A percentile compares a stretch with the other conserved stretches of the same genome.
Evolutionary conservation across 1,140 invertebrate genomes (phyloP).

Genomic region (Micrasema minimum): DNA sequence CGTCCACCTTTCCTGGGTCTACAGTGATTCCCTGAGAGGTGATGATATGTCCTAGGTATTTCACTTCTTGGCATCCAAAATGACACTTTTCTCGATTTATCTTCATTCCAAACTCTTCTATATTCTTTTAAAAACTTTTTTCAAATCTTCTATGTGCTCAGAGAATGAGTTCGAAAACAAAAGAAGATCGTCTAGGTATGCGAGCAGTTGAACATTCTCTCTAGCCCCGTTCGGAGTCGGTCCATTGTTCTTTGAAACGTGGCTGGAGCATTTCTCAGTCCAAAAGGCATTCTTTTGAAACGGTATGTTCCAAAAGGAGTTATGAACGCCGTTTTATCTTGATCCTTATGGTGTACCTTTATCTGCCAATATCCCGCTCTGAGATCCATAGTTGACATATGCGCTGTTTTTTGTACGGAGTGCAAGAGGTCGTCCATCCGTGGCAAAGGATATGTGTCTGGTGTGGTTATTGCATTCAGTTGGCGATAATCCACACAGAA

Average conservation of each 20-base stretch:
- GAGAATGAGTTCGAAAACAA: constrained; percentile 57
- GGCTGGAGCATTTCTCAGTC: no score
- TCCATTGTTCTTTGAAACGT: constrained; percentile 60
- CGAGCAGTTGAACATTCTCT: constrained; percentile 53
- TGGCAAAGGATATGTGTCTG: constrained; percentile 61
- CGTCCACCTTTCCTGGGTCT: constrained; percentile 57
- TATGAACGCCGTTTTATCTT: constrained; percentile 61
- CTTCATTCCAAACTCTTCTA: constrained; percentile 55
- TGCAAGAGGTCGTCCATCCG: constrained; percentile 63
- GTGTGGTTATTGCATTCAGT: constrained; percentile 56
- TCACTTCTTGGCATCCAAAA: constrained; percentile 56
- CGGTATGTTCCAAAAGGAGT: constrained; percentile 58
- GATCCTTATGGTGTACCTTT: constrained; percentile 53
- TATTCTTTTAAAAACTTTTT: constrained; percentile 56
- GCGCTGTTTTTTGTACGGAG: constrained; percentile 51
- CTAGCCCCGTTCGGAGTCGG: constrained; percentile 51
- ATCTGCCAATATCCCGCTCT: constrained; percentile 59
- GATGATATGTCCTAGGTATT: constrained; percentile 61
- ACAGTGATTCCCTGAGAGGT: constrained; percentile 55
- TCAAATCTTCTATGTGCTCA: no score
- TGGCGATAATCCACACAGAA: constrained; percentile 59
- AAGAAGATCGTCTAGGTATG: constrained; percentile 63
- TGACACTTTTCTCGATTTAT: constrained; percentile 58
- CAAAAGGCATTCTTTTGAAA: constrained; percentile 62
- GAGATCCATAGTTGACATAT: constrained; percentile 59